Evolutionary conservation across 2,888 invertebrate genomes (phyloP).

Genomic region (Epirrhoe tristata): DNA sequence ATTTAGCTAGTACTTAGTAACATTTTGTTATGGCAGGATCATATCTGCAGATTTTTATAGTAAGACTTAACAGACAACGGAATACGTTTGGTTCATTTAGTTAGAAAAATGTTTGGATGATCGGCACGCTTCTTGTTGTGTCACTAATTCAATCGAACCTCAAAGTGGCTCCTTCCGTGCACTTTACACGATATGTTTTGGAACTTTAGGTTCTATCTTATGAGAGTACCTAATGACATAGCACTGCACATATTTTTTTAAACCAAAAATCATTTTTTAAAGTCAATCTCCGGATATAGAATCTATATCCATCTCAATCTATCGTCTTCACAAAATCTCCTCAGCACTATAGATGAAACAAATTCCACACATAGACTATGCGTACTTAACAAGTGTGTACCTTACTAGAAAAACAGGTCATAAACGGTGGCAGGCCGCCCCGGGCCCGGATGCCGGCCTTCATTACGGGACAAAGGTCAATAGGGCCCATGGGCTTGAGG

Average conservation of each 20-base stretch:
- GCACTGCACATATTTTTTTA: no score
- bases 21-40: neutral
- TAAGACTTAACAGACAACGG: no score
- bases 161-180: no score
- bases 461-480: constrained; percentile 74
- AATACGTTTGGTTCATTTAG: no score
- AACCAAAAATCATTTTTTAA: no score
- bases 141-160: no score
- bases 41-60: neutral
- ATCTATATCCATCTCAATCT: neutral
- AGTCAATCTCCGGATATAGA: no score
- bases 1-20: neutral
- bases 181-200: no score
- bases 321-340: neutral
- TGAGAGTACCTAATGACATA: no score
- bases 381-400: constrained; percentile 4
- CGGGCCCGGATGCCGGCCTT: constrained; percentile 66
- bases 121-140: no score
- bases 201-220: no score
- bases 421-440: constrained; percentile 61
- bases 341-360: neutral
- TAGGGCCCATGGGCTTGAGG: constrained; percentile 55
- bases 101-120: no score
- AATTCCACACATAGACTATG: neutral
- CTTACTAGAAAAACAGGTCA: constrained; percentile 36